Conservation (phyloP, 2,888 invertebrate genomes). For the Tenthredo notha region DNA sequence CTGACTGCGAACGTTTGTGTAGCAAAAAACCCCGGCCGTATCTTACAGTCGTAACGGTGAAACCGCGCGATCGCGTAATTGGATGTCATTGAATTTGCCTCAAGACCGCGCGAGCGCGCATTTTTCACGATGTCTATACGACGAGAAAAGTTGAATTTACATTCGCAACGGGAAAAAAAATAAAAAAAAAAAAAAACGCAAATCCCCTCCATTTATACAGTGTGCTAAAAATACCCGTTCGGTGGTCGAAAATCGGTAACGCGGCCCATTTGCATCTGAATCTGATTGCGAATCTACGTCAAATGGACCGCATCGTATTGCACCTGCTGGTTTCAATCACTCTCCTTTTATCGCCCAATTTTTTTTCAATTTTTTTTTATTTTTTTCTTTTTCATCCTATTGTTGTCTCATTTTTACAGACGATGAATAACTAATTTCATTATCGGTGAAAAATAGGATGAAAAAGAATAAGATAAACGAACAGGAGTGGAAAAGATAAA, state of each 20-base stretch:
- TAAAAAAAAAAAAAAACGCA: not conserved
- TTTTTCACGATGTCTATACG: conserved; percentile 7
- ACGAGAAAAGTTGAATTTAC: conserved; percentile 28
- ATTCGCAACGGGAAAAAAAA: not conserved
- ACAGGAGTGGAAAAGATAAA: not conserved
- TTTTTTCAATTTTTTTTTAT: not conserved
- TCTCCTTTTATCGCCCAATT: not conserved
- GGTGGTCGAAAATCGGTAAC: conserved; percentile 11
- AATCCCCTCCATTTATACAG: conserved; percentile 15
- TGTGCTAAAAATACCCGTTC: not conserved
- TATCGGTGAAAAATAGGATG: not conserved
- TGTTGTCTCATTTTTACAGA: not conserved
- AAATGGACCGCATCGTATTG: conserved; percentile 25
- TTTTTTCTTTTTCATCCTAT: not conserved
- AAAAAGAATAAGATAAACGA: not conserved
- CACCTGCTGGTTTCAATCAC: not conserved
- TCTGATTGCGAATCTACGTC: conserved; percentile 25
- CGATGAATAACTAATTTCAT: not conserved
- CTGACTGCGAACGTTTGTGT: not conserved
- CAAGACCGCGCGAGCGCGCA: not conserved
- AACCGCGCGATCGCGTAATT: conserved; percentile 14
- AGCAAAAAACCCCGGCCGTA: not conserved
- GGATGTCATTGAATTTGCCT: conserved; percentile 26
- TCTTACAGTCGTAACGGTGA: not conserved
- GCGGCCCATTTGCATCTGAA: conserved; percentile 38